These are phyloP conservation scores for Taphrorychus bicolor DNA, from an alignment of 2,888 invertebrate species.

Conservation along the genomic window DNA sequence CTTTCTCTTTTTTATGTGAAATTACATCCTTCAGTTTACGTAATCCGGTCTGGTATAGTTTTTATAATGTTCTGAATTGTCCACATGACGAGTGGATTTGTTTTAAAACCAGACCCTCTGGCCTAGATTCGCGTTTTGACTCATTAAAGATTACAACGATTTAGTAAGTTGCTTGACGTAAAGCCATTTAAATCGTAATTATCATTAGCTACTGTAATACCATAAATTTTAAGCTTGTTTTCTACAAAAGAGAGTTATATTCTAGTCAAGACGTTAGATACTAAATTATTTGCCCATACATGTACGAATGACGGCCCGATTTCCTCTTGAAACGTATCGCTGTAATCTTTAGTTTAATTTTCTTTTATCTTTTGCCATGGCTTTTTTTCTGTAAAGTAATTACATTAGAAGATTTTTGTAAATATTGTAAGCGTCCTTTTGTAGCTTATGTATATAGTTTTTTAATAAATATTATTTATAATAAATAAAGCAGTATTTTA, in stretches of 20 bases:
- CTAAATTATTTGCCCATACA: constrained; percentile 2
- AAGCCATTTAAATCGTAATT: too few species aligned
- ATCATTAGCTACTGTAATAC: not conserved
- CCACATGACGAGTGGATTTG: constrained; percentile 1
- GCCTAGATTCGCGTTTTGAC: constrained; percentile 8
- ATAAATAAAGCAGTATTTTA: not conserved
- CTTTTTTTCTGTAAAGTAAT: constrained; percentile 1
- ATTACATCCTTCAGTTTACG: constrained; percentile 5
- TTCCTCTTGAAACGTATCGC: too few species aligned
- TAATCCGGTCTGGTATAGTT: constrained; percentile 15
- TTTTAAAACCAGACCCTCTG: constrained; percentile 4
- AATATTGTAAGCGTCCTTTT: constrained; percentile 5
- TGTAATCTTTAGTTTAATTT: constrained; percentile 30
- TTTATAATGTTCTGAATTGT: constrained; percentile 17
- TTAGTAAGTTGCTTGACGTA: not conserved
- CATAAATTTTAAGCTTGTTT: not conserved
- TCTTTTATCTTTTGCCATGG: constrained; percentile 17
- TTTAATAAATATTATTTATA: constrained; percentile 38
- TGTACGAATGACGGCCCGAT: too few species aligned
- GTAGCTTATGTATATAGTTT: constrained; percentile 34
- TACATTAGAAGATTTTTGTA: not conserved
- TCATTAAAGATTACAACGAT: constrained; percentile 32
- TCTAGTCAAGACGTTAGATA: constrained; percentile 32
- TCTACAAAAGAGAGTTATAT: constrained; percentile 24
- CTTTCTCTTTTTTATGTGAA: not conserved